Conservation (phyloP, 2,113 vertebrate genomes). For the Lontra canadensis region DNA sequence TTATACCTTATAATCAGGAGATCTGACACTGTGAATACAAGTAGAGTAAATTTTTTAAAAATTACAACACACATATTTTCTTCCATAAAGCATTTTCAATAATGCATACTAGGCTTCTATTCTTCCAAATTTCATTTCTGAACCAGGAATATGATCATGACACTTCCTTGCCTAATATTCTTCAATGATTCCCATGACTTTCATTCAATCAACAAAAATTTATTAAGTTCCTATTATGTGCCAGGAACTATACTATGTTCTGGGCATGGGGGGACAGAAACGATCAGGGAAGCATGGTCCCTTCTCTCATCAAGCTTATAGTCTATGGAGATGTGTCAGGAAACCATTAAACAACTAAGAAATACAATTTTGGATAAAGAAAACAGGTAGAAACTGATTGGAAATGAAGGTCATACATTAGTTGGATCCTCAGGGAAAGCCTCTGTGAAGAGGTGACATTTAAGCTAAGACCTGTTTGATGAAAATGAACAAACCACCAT, state of each 20-base stretch:
- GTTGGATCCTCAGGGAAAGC: not conserved
- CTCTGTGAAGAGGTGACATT: not conserved
- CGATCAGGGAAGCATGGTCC: not conserved
- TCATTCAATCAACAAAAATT: not conserved
- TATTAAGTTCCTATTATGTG: not conserved
- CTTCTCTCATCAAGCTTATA: not conserved
- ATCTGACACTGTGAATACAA: not conserved
- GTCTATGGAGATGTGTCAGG: not conserved
- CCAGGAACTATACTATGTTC: not conserved
- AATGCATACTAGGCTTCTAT: not conserved
- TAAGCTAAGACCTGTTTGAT: not conserved
- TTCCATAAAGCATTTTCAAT: not conserved
- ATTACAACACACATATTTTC: not conserved
- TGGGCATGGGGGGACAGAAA: not conserved
- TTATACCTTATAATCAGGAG: not conserved
- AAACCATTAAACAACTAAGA: not conserved
- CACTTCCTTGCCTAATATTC: not conserved
- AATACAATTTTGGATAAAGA: slow-evolving; percentile 8
- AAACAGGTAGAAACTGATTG: not conserved
- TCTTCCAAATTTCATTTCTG: not conserved
- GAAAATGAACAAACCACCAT: not conserved
- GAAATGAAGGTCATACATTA: not conserved
- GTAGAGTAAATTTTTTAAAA: not conserved
- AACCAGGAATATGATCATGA: not conserved
- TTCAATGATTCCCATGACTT: not conserved